Base-by-base conservation (phyloP, 2,797 vertebrate species). In the Xenentodon cancila region DNA sequence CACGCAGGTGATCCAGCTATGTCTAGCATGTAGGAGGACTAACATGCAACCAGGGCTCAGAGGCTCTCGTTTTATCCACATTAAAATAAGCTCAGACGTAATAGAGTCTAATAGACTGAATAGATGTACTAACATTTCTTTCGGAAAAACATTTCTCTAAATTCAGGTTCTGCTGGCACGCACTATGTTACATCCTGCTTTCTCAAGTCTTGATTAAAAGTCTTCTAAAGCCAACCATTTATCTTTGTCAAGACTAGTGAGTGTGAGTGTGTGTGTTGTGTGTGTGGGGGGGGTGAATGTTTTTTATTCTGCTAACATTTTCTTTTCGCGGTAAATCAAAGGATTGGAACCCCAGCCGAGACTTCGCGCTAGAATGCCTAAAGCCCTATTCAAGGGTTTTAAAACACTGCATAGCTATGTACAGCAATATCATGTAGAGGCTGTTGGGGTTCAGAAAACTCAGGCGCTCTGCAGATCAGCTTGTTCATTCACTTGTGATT, bases 181-280 rank as follows among this genome's bases (percentile, higher is more conserved):
- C 2, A 21, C 69, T 58, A 55, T 43, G 53, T 69, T 66, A 13
- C 53, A 32, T 61, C 68, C 65, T 51, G 44, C 73, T 51, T 67
- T 77, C 46, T 69, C 53, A 51, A 65, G 65, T 65, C 56, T 73
- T 83, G 77, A 88, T 88, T 85, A 80, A 82, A 81, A 78, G 68
- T 84, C 71, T 17, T 43, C 71, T 71, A 57, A 58, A 71, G 74
- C 64, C 58, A 82, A 56, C 62, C 59, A 83, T 84, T 85, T 67
- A 64, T 89, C 85, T 85, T 77, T 74, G 50, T 81, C 77, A 60
- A 72, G 64, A 63, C 63, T 68, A 15, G 37, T 40, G 11, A 11
- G 34, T 59, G 63, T 7, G 64, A 81, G 42, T 59, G 58, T 34
- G 53, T 2, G 34, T 32, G 30, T 3, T 3, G 30, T 32, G 30